Evolutionary conservation across 2,797 vertebrate genomes (phyloP).

Genomic region (Sciaenops ocellatus): DNA sequence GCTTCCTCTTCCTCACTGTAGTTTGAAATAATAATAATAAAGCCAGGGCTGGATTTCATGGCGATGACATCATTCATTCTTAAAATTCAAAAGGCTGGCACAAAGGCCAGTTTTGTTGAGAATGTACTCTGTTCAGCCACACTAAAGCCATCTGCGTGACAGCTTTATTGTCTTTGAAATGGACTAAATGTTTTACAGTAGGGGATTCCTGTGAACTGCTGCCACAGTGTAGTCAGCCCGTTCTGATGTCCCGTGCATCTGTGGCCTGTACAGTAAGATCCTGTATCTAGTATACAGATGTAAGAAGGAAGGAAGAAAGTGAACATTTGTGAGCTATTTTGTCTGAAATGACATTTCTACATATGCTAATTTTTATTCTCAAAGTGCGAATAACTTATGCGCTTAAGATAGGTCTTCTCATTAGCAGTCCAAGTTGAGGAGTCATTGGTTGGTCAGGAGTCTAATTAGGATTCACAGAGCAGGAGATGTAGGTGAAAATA

Average conservation of each 20-base stretch:
- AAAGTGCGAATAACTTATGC: not conserved
- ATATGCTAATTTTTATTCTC: not conserved
- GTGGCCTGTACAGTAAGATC: conserved; percentile 1
- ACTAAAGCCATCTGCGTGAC: not conserved
- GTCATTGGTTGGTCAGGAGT: not conserved
- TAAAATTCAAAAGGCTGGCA: conserved; percentile 20
- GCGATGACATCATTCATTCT: conserved; percentile 43
- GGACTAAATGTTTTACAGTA: conserved; percentile 1
- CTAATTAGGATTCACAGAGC: not conserved
- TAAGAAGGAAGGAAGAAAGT: not conserved
- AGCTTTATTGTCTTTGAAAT: conserved; percentile 13
- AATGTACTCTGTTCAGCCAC: conserved; percentile 4
- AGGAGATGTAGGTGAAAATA: not conserved
- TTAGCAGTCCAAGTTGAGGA: not conserved
- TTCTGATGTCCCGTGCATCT: not conserved
- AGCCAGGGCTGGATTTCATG: conserved; percentile 18
- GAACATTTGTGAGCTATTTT: not conserved
- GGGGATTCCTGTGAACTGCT: conserved; percentile 9
- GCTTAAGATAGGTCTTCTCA: not conserved
- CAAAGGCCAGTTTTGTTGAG: conserved; percentile 3
- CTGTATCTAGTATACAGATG: not conserved
- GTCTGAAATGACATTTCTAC: not conserved
- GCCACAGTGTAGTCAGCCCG: not conserved
- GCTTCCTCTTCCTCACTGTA: not conserved
- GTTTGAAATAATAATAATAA: conserved; percentile 3